Percentiles rank a stretch among this genome's conserved stretches.
These are phyloP conservation scores for Tetragonula clypearis DNA, from an alignment of 1,140 invertebrate genomes.

Conservation along the genomic window DNA sequence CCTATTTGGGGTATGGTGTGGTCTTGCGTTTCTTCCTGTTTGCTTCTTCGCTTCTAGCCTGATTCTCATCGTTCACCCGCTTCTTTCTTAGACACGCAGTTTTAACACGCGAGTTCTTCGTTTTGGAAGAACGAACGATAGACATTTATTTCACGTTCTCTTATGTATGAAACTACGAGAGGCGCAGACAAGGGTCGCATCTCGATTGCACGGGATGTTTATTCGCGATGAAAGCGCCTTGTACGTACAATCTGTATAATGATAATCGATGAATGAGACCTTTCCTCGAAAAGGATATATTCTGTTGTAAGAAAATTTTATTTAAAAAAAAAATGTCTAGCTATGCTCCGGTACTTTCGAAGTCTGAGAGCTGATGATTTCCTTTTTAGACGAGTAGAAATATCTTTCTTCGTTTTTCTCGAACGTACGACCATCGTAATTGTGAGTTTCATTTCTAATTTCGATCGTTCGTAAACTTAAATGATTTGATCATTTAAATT, in stretches of 20 bases:
- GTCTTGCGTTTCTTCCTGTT: constrained; percentile 55
- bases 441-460: too few species aligned
- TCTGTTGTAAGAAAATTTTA: background rate
- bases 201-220: background rate
- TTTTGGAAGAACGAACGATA: constrained; percentile 3
- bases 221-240: too few species aligned
- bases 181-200: background rate
- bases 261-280: background rate
- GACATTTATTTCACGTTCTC: constrained; percentile 10
- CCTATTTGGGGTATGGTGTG: constrained; percentile 47
- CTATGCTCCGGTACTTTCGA: too few species aligned
- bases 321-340: background rate
- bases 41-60: constrained; percentile 11
- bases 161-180: background rate
- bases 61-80: background rate
- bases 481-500: too few species aligned
- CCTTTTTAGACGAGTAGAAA: too few species aligned
- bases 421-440: too few species aligned
- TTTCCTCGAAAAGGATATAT: background rate
- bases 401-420: too few species aligned
- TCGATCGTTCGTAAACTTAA: too few species aligned
- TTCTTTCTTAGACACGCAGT: background rate
- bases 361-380: too few species aligned
- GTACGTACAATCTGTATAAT: background rate
- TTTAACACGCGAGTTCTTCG: background rate